A percentile compares a stretch with the other conserved stretches of the same genome.
These are phyloP conservation scores for Paratrypauchen microcephalus DNA, from an alignment of 2,797 vertebrate species.

Conservation along the genomic window DNA sequence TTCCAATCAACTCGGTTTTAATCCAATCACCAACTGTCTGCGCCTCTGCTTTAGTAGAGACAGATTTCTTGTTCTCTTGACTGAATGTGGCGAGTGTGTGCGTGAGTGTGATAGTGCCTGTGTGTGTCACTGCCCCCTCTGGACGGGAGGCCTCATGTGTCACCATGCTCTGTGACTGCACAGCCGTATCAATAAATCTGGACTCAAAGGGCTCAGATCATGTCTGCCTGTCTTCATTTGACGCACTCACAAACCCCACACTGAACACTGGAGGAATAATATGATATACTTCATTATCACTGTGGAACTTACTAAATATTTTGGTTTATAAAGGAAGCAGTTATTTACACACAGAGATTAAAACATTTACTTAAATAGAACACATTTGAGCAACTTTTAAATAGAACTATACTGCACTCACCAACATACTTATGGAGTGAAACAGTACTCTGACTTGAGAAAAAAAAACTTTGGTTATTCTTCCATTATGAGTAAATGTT, in stretches of 20 bases:
- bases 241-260: not conserved
- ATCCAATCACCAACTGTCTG: not conserved
- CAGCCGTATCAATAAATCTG: constrained; percentile 83
- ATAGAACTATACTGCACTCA: not conserved
- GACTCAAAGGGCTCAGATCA: constrained; percentile 85
- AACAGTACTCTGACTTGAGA: not conserved
- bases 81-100: constrained; percentile 7
- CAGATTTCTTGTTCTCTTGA: constrained; percentile 18
- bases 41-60: not conserved
- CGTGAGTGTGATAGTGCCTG: constrained; percentile 24
- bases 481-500: not conserved
- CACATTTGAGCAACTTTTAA: not conserved
- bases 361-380: not conserved
- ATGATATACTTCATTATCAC: no score
- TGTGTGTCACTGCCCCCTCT: constrained; percentile 57
- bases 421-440: not conserved
- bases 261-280: not conserved
- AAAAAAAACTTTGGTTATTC: not conserved
- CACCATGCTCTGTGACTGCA: constrained; percentile 80
- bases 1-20: constrained; percentile 2
- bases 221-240: constrained; percentile 72
- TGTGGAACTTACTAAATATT: not conserved
- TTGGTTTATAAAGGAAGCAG: not conserved
- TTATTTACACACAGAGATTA: no score
- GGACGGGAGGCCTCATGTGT: constrained; percentile 67